Evolutionary conservation across 1,140 invertebrate genomes (phyloP).

Genomic region (Gerris buenoi): DNA sequence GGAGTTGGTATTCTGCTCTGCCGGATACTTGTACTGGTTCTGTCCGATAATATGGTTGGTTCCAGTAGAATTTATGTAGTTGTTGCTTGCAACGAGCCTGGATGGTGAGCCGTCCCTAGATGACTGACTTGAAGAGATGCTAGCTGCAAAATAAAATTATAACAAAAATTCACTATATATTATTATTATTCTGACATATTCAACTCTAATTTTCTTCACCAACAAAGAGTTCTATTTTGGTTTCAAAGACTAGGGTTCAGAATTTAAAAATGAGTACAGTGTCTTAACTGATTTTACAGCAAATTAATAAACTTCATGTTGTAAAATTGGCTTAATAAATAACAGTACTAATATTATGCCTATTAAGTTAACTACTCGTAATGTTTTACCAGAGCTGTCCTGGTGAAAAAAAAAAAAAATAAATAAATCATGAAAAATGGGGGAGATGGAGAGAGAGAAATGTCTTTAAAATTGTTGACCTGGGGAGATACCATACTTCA

Average conservation of each 20-base stretch:
- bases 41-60: slow-evolving; percentile 5
- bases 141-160: slow-evolving; percentile 18
- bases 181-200: neutral
- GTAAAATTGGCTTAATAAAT: no score
- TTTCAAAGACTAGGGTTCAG: neutral
- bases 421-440: no score
- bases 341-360: no score
- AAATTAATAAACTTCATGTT: no score
- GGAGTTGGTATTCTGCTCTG: neutral
- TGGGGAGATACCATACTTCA: no score
- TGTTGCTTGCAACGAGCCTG: slow-evolving; percentile 7
- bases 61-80: slow-evolving; percentile 13
- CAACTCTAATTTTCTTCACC: neutral
- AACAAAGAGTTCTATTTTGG: neutral
- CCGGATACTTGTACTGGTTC: neutral
- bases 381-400: no score
- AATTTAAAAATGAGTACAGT: neutral
- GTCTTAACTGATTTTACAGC: no score
- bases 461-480: no score
- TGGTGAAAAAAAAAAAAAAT: no score
- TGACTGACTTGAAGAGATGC: slow-evolving; percentile 22
- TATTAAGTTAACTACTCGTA: no score
- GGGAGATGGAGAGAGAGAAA: no score
- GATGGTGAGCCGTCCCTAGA: slow-evolving; percentile 22
- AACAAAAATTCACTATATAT: neutral